Percentiles rank a stretch among this genome's conserved stretches.
phyloP scores from a whole-genome alignment of 2,888 invertebrate species.

The Sepioteuthis lessoniana region DNA sequence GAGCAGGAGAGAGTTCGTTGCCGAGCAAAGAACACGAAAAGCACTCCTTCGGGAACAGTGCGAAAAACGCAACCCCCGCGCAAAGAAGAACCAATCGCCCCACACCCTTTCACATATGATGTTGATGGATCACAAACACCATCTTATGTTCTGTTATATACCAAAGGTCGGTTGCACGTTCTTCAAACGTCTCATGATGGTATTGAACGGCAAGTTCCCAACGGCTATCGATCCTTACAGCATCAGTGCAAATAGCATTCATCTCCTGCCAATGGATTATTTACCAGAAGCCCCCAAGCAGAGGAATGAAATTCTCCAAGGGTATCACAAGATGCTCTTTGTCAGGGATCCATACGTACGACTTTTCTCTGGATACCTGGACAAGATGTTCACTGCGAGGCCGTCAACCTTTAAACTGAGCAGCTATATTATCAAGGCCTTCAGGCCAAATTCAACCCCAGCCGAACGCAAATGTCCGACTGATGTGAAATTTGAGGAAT shows the following conservation, averaged over 20 bases:
- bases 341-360: slow-evolving; percentile 37
- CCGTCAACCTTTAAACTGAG: not conserved
- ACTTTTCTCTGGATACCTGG: slow-evolving; percentile 40
- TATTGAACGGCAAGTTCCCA: not conserved
- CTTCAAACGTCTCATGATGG: slow-evolving; percentile 40
- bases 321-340: not conserved
- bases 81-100: not conserved
- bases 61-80: not conserved
- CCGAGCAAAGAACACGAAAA: not conserved
- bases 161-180: slow-evolving; percentile 38
- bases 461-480: not conserved
- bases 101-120: not conserved
- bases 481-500: slow-evolving; percentile 36
- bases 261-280: not conserved
- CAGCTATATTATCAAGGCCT: slow-evolving; percentile 24
- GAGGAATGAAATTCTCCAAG: not conserved
- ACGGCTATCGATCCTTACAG: not conserved
- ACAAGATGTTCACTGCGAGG: slow-evolving; percentile 35
- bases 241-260: not conserved
- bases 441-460: not conserved
- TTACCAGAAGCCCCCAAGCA: not conserved
- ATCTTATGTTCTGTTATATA: not conserved
- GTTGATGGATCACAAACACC: not conserved
- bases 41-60: not conserved
- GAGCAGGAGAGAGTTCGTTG: no score